Base-by-base conservation (phyloP, 92 coral and sea anemone species). In the Phymanthus crucifer region DNA sequence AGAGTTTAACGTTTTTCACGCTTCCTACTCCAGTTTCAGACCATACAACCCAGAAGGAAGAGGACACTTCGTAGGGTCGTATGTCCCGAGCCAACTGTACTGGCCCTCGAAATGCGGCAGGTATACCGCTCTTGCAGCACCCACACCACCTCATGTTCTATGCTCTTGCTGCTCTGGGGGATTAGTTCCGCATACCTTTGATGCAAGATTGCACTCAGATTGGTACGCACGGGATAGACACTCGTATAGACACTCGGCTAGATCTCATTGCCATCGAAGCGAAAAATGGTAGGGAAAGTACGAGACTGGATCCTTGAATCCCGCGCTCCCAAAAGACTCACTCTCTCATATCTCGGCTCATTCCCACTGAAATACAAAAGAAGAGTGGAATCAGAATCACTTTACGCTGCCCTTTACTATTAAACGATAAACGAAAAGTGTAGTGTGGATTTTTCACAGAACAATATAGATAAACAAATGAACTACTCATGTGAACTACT, bases 91-190 rank as follows among this genome's bases (percentile, higher is more conserved):
- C 19, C 80, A 76, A 21, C 80, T 76, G 1, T 76, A 54, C 34
- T 76, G 80, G 80, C 80, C 80, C 23, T 33, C 80, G 4, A 76
- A 76, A 32, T 76, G 66, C n/a, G 48, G 80, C 32, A 34, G 80
- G 13, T 76, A 46, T 34, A 32, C 78, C 1, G 37, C 66, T 2
- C 71, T 40, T 12, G 34, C 80, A 3, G 6, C 80, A 58, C 50
- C 80, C 17, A 24, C 80, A 2, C 14, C 66, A 7, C 37, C 80
- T 43, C 37, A 32, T 47, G 37, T 76, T 21, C 31, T 40, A 5
- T 76, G 80, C 80, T 56, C 80, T 38, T 76, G 80, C 21, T 76
- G 80, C 31, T 66, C 80, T 18, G 50, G 80, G 7, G 19, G 71
- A 0, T 26, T 76, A 5, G 11, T 76, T 21, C 71, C 50, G 6